Conservation (phyloP, 2,888 invertebrate species). For the Melanchra persicariae region DNA sequence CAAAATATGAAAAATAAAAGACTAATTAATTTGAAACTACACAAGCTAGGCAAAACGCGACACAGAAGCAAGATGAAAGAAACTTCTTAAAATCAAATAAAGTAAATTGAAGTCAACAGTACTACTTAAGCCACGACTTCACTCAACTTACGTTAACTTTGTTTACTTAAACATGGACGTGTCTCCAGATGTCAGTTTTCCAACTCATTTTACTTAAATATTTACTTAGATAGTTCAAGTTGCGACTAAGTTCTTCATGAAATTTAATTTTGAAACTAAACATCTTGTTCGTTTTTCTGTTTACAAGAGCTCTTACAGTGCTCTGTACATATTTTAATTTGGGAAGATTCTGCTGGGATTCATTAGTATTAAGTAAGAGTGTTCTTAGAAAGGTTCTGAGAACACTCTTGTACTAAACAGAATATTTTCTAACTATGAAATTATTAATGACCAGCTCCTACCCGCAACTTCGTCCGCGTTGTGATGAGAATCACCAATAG, state of each 20-base stretch:
- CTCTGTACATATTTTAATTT: constrained; percentile 15
- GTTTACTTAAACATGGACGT: constrained; percentile 25
- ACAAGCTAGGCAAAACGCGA: not conserved
- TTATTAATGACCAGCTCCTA: not conserved
- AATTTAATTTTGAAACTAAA: constrained; percentile 19
- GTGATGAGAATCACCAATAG: not conserved
- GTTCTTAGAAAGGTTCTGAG: not conserved
- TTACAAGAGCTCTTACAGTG: not conserved
- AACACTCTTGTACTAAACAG: not conserved
- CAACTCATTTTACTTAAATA: constrained; percentile 43
- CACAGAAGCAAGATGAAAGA: constrained; percentile 1
- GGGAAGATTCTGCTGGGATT: not conserved
- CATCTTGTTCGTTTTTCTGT: constrained; percentile 2
- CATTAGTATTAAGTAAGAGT: not conserved
- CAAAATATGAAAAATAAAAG: not conserved
- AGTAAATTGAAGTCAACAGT: constrained; percentile 23
- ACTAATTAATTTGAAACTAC: not conserved
- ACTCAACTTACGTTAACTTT: constrained; percentile 45
- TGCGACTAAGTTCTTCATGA: constrained; percentile 3
- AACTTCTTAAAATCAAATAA: constrained; percentile 41
- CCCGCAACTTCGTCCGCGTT: not conserved
- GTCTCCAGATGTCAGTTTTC: constrained; percentile 56
- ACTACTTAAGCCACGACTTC: constrained; percentile 22
- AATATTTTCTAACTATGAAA: not conserved
- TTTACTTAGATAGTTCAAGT: constrained; percentile 39